Conservation (phyloP, 1,140 invertebrate genomes). For the Metopolophium dirhodum region DNA sequence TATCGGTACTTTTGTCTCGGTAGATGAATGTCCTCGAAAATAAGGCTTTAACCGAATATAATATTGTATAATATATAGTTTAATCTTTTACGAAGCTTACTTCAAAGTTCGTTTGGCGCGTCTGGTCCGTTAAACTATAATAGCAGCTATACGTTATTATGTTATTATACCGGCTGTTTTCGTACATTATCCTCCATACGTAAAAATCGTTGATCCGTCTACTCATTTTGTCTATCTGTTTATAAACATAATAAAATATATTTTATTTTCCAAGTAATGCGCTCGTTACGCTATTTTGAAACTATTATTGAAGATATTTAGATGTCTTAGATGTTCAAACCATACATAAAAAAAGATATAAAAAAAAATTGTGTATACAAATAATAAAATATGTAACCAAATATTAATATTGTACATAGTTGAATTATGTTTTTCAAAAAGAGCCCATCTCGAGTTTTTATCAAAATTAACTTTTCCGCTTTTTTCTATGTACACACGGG, state of each 20-base stretch:
- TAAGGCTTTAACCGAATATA: not conserved
- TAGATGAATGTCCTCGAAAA: not conserved
- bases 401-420: not conserved
- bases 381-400: not conserved
- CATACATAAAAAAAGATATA: not conserved
- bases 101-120: not conserved
- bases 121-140: not conserved
- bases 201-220: not conserved
- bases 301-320: not conserved
- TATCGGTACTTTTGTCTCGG: not conserved
- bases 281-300: not conserved
- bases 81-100: not conserved
- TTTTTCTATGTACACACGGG: not conserved
- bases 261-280: not conserved
- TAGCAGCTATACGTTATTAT: not conserved
- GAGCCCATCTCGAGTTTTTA: not conserved
- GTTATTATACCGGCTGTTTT: not conserved
- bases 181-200: not conserved
- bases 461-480: not conserved
- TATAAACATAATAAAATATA: not conserved
- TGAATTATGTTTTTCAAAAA: not conserved
- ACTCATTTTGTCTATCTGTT: not conserved
- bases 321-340: not conserved
- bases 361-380: not conserved
- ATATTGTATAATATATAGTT: not conserved